Percentiles rank a stretch among this genome's conserved stretches.
Evolutionary conservation across 2,888 invertebrate genomes (phyloP).

Genomic region (Meteorus colon): DNA sequence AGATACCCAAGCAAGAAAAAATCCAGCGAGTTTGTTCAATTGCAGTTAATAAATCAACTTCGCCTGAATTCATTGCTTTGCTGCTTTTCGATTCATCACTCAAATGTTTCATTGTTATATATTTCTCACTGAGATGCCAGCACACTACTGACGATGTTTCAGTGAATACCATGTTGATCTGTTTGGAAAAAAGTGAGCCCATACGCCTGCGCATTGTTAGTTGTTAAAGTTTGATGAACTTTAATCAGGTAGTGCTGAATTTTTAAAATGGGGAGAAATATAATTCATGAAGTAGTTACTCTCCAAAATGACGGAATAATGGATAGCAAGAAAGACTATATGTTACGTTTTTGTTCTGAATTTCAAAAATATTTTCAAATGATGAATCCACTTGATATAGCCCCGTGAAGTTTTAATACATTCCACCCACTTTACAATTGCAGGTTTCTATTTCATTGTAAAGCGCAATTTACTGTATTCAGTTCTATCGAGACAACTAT

Average conservation of each 20-base stretch:
- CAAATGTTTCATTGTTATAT: slow-evolving; percentile 22
- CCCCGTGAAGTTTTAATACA: no score
- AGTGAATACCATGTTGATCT: background rate
- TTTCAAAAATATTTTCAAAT: no score
- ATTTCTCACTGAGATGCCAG: background rate
- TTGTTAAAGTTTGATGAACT: background rate
- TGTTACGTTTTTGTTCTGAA: no score
- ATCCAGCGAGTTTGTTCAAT: slow-evolving; percentile 30
- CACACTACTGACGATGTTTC: slow-evolving; percentile 1
- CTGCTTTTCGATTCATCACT: slow-evolving; percentile 46
- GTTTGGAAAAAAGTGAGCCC: background rate
- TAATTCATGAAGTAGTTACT: no score
- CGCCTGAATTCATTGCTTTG: background rate
- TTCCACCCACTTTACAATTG: background rate
- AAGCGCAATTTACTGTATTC: background rate
- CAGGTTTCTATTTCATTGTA: background rate
- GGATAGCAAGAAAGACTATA: no score
- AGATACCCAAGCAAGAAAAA: slow-evolving; percentile 41
- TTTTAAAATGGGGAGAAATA: background rate
- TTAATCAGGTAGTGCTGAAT: background rate
- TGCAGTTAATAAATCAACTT: background rate
- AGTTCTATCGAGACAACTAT: background rate
- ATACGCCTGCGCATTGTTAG: background rate
- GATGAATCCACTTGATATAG: no score
- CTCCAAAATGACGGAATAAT: no score